These are phyloP conservation scores for Drosophila sp. DNA, from an alignment of 1,140 invertebrate genomes.

Conservation along the genomic window DNA sequence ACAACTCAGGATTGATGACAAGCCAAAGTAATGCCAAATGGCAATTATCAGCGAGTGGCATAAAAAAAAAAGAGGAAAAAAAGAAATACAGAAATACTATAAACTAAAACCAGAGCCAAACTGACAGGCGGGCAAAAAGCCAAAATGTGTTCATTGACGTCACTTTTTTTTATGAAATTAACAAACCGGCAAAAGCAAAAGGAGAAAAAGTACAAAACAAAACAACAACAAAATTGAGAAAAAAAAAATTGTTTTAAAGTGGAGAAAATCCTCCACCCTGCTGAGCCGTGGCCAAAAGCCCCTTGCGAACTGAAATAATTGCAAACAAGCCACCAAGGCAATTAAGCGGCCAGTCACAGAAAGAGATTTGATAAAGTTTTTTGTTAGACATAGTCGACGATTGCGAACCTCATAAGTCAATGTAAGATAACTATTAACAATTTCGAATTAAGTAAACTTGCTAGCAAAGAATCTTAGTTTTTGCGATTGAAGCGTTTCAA, in stretches of 20 bases:
- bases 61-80: constrained; percentile 52
- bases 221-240: constrained; percentile 18
- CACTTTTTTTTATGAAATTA: constrained; percentile 56
- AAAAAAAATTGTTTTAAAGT: constrained; percentile 44
- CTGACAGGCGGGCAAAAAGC: constrained; percentile 55
- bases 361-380: constrained; percentile 1
- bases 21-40: constrained; percentile 67
- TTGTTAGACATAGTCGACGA: not conserved
- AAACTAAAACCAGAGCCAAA: constrained; percentile 51
- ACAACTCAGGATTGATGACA: constrained; percentile 72
- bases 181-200: constrained; percentile 32
- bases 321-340: constrained; percentile 70
- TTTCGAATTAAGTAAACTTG: too few relatives aligned
- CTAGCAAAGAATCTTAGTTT: not conserved
- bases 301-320: constrained; percentile 71
- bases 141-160: constrained; percentile 76
- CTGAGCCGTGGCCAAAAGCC: constrained; percentile 44
- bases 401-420: not conserved
- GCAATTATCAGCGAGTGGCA: constrained; percentile 67
- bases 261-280: constrained; percentile 71
- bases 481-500: too few relatives aligned
- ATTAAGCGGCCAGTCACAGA: constrained; percentile 50
- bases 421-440: not conserved
- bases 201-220: not conserved
- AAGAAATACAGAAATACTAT: constrained; percentile 29